Base-by-base conservation (phyloP, 2,113 vertebrate genomes). In the Plotosus lineatus region DNA sequence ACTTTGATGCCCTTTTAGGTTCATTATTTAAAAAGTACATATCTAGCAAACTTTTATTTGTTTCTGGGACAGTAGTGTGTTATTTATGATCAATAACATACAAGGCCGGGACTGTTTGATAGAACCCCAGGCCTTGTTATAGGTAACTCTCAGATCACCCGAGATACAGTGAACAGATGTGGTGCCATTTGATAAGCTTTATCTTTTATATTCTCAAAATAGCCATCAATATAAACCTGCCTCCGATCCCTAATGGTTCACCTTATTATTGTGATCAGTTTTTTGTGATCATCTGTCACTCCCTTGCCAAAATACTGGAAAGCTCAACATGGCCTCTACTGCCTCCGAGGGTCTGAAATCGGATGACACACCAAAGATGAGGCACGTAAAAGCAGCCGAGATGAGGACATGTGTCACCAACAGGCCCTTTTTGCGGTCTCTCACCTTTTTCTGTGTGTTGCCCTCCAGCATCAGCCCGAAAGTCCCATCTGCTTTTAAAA, bases 301-400 rank as follows among this genome's bases (percentile, higher is more conserved):
- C 85, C 77, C 81, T 19, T 83, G 85, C 89, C 90, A 87, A 74
- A 85, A 71, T 83, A 69, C 40, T 69, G 65, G 23, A 85, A 84
- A 79, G 84, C 21, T 19, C 87, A 80, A 79, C 12, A 2, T 58
- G 15, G 87, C 86, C 90, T 28, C 60, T 84, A 85, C 86, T 87
- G 75, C 88, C 79, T 90, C 84, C 87, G 85, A 92, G 85, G 82
- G 69, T 82, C 42, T 87, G 92, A 91, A 94, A 94, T 88, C 86
- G 66, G 93, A 94, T 90, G 87, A 92, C 86, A 90, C 91, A 86
- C 90, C 92, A 94, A 93, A 93, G 91, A 75, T 85, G 76, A 83
- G 89, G 86, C 86, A 84, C 89, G 88, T 78, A 71, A 88, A 85
- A 80, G 84, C 83, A 84, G 88, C 81, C 85, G 82, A 81, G 77